A percentile compares a stretch with the other conserved stretches of the same genome.
Evolutionary conservation across 2,888 invertebrate genomes (phyloP).

Genomic region (Diaphora mendica): DNA sequence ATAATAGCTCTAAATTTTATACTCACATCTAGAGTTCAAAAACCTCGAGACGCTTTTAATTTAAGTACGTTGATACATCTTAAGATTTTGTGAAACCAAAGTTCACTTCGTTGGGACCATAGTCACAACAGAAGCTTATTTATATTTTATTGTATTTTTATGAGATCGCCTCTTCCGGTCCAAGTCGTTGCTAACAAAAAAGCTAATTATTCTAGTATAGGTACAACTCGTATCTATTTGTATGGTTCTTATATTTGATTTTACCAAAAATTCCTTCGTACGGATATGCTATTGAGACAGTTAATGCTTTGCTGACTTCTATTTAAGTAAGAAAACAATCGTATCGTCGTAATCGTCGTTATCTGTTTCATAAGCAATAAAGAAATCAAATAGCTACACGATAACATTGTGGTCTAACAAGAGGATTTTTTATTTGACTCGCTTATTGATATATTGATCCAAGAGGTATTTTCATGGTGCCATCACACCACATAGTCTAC

Average conservation of each 20-base stretch:
- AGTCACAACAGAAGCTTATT: constrained; percentile 46
- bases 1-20: constrained; percentile 61
- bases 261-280: constrained; percentile 13
- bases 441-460: neutral
- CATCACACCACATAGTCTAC: neutral
- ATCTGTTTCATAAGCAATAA: constrained; percentile 36
- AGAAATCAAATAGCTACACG: constrained; percentile 42
- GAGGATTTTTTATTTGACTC: constrained; percentile 28
- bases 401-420: constrained; percentile 43
- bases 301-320: constrained; percentile 22
- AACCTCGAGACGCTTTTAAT: constrained; percentile 47
- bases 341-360: constrained; percentile 21
- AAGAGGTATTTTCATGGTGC: neutral
- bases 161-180: neutral
- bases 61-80: constrained; percentile 25
- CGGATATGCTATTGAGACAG: constrained; percentile 1
- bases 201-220: constrained; percentile 11
- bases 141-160: constrained; percentile 46
- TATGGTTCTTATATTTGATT: constrained; percentile 19
- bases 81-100: constrained; percentile 54
- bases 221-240: neutral
- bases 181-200: constrained; percentile 16
- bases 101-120: constrained; percentile 41
- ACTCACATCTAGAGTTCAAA: constrained; percentile 49
- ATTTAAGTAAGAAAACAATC: constrained; percentile 23